phyloP scores from a whole-genome alignment of 2,888 invertebrate species.

The Tipula vernalis region DNA sequence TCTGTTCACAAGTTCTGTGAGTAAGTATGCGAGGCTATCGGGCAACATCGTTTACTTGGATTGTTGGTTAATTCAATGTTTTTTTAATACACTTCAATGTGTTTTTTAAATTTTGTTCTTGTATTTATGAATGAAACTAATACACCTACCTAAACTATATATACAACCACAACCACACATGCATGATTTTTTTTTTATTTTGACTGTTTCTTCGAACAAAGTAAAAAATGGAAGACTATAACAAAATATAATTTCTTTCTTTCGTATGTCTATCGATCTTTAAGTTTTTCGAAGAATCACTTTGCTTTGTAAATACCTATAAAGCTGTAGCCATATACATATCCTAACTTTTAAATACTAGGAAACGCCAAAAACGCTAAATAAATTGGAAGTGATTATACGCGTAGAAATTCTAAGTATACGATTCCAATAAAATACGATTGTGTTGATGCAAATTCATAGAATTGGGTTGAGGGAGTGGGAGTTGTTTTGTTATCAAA shows the following conservation, averaged over 20 bases:
- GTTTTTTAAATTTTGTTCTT: neutral
- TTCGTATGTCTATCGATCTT: neutral
- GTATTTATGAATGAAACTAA: neutral
- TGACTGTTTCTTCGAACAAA: neutral
- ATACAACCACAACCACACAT: neutral
- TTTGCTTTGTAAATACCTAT: neutral
- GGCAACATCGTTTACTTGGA: neutral
- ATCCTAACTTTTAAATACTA: no score
- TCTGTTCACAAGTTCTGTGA: neutral
- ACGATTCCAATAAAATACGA: no score
- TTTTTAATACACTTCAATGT: neutral
- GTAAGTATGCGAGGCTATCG: neutral
- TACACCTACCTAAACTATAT: neutral
- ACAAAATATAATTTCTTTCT: neutral
- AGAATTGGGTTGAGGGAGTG: no score
- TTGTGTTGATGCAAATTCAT: no score
- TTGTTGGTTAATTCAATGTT: neutral
- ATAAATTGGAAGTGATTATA: no score
- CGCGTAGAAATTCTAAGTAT: no score
- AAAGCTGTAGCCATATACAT: neutral
- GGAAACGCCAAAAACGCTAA: no score
- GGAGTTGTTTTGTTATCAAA: no score
- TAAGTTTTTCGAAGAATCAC: neutral
- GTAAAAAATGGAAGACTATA: neutral
- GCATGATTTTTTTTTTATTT: neutral